phyloP scores from a whole-genome alignment of 2,797 vertebrate species.

The Coluber constrictor region DNA sequence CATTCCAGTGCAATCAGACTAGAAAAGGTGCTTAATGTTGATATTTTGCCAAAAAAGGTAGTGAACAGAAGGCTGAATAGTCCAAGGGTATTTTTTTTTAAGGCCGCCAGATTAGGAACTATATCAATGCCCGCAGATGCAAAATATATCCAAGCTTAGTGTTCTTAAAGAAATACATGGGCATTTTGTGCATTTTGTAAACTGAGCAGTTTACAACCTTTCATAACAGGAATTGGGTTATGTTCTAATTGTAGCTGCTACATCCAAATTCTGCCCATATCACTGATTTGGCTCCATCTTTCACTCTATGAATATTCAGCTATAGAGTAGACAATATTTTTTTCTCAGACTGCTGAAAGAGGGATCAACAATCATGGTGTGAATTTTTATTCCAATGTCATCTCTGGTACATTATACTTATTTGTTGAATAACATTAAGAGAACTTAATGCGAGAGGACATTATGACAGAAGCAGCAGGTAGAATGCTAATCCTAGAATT shows the following conservation, averaged over 20 bases:
- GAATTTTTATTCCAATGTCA: not conserved
- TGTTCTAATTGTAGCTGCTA: not conserved
- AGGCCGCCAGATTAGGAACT: not conserved
- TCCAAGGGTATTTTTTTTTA: not conserved
- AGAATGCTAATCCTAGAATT: not conserved
- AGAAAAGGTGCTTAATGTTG: not conserved
- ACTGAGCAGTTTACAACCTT: not conserved
- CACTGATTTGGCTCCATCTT: not conserved
- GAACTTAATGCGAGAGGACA: not conserved
- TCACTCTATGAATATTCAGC: not conserved
- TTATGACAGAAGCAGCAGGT: not conserved
- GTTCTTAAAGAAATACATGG: not conserved
- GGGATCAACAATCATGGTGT: not conserved
- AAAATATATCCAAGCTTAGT: not conserved
- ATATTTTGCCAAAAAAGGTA: not conserved
- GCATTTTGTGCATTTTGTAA: not conserved
- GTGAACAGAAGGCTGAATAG: not conserved
- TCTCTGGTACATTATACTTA: not conserved
- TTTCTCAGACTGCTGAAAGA: not conserved
- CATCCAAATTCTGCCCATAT: not conserved
- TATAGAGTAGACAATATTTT: not conserved
- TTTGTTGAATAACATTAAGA: not conserved
- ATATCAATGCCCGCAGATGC: not conserved
- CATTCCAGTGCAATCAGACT: not conserved
- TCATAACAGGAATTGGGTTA: not conserved